Percentiles rank a stretch among this genome's conserved stretches.
These are phyloP conservation scores for Panthera uncia DNA, from an alignment of 2,113 vertebrate species.

Conservation along the genomic window DNA sequence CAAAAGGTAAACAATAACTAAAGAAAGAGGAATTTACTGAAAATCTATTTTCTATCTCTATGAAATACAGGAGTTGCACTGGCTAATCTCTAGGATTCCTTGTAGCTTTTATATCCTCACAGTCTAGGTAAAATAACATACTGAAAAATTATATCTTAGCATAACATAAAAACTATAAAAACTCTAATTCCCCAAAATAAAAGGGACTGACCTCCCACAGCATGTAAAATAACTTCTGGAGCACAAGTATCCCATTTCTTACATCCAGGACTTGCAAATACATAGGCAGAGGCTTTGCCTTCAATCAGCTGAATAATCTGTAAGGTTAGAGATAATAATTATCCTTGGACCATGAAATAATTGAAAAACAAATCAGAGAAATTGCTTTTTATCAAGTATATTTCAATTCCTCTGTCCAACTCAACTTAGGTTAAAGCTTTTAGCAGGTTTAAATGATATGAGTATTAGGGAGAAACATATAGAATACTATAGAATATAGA, in stretches of 20 bases:
- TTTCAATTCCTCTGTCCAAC: not conserved
- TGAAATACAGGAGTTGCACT: not conserved
- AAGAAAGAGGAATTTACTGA: not conserved
- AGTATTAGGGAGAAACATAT: not conserved
- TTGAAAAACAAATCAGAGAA: not conserved
- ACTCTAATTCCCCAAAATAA: not conserved
- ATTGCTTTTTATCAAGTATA: not conserved
- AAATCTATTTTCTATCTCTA: not conserved
- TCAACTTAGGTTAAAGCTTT: not conserved
- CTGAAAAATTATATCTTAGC: not conserved
- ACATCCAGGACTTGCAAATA: conserved; percentile 97
- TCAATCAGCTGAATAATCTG: conserved; percentile 98
- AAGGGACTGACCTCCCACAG: conserved; percentile 91
- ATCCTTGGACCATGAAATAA: not conserved
- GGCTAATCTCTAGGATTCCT: not conserved
- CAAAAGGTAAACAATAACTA: not conserved
- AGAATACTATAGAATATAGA: not conserved
- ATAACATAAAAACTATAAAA: not conserved
- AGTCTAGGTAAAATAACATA: not conserved
- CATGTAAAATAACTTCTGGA: conserved; percentile 95
- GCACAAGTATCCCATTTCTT: conserved; percentile 99
- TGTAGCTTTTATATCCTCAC: not conserved
- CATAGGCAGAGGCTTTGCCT: conserved; percentile 96
- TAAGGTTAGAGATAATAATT: conserved; percentile 41
- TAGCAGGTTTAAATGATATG: not conserved